phyloP scores from a whole-genome alignment of 2,888 invertebrate genomes.

The Nomada ruficornis region DNA sequence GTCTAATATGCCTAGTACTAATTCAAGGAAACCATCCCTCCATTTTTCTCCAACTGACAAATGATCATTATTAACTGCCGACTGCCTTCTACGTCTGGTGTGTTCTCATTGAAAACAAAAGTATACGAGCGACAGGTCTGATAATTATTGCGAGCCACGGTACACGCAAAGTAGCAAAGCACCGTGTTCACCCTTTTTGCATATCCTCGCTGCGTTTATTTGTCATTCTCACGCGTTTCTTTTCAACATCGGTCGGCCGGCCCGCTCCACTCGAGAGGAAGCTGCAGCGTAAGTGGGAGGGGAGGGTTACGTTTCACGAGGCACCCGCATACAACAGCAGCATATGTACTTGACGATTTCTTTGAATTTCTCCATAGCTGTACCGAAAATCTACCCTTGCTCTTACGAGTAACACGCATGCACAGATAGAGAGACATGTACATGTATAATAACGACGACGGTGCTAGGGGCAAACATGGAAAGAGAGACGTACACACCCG shows the following conservation, averaged over 20 bases:
- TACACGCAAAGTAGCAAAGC: background rate
- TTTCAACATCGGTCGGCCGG: slow-evolving; percentile 30
- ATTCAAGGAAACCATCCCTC: background rate
- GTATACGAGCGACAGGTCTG: background rate
- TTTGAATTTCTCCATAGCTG: slow-evolving; percentile 49
- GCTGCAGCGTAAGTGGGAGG: background rate
- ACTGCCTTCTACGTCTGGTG: no score
- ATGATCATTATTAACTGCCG: background rate
- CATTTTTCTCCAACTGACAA: background rate
- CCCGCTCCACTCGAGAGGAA: slow-evolving; percentile 8
- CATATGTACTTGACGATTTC: slow-evolving; percentile 41
- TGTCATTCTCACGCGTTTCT: slow-evolving; percentile 51
- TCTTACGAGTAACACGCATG: slow-evolving; percentile 24
- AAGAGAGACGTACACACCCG: slow-evolving; percentile 52
- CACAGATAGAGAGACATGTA: slow-evolving; percentile 31
- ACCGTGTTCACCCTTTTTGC: background rate
- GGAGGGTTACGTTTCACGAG: slow-evolving; percentile 59
- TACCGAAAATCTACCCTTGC: slow-evolving; percentile 58
- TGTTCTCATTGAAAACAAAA: background rate
- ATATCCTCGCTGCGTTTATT: slow-evolving; percentile 24
- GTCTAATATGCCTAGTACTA: background rate
- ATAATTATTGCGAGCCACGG: background rate
- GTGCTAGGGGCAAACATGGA: slow-evolving; percentile 23
- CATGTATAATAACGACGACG: slow-evolving; percentile 44
- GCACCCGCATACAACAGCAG: slow-evolving; percentile 57